phyloP scores from a whole-genome alignment of 2,888 invertebrate genomes.

The Drosophila tanythrix region DNA sequence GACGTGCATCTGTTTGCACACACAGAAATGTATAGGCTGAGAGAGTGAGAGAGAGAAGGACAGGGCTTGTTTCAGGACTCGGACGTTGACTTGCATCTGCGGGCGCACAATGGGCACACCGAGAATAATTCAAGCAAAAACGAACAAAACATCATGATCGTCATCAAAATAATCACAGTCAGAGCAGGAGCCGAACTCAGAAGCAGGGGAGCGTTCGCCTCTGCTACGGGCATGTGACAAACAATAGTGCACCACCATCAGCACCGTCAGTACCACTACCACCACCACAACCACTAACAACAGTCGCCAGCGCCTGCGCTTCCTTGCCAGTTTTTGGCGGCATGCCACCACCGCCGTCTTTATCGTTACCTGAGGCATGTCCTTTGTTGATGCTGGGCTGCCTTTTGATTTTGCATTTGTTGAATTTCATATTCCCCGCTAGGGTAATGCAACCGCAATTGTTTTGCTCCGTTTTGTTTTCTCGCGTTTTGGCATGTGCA shows the following conservation, averaged over 20 bases:
- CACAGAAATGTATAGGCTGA: constrained; percentile 1
- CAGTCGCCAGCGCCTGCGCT: constrained; percentile 55
- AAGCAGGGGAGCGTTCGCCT: constrained; percentile 16
- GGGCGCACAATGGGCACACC: constrained; percentile 65
- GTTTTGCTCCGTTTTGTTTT: constrained; percentile 53
- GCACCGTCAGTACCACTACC: background rate
- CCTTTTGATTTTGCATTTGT: constrained; percentile 60
- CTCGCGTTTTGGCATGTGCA: constrained; percentile 78
- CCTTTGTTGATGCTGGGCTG: constrained; percentile 45
- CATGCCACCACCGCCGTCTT: constrained; percentile 49
- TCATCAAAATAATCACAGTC: constrained; percentile 68
- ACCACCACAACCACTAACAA: background rate
- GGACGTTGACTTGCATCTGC: constrained; percentile 84
- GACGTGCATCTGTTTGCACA: constrained; percentile 78
- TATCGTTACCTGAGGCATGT: constrained; percentile 56
- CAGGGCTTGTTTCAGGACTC: constrained; percentile 39
- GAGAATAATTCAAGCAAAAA: constrained; percentile 58
- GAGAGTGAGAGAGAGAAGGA: background rate
- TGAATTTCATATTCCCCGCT: constrained; percentile 39
- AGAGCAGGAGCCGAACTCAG: constrained; percentile 24
- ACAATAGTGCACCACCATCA: constrained; percentile 68
- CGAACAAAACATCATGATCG: constrained; percentile 53
- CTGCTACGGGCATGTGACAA: constrained; percentile 37
- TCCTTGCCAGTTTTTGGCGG: constrained; percentile 61
- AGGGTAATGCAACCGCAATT: constrained; percentile 79